These are phyloP conservation scores for Lepidocolaptes lacrymiger DNA, from an alignment of 2,797 vertebrate species.

Conservation along the genomic window DNA sequence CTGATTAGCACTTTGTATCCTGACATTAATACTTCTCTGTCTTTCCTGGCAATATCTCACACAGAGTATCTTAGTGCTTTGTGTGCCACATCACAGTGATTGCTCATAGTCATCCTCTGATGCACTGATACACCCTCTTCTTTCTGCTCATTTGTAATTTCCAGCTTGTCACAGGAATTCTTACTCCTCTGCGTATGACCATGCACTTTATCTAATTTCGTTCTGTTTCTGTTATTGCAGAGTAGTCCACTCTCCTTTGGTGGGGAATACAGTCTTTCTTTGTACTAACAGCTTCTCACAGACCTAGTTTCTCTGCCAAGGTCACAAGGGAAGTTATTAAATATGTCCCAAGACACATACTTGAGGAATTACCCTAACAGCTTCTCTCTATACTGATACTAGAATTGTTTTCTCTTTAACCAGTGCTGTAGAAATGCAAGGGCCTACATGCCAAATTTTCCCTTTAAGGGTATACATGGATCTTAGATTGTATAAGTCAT, in stretches of 20 bases:
- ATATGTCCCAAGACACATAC: neutral
- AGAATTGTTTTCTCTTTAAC: neutral
- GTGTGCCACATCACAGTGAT: neutral
- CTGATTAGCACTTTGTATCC: neutral
- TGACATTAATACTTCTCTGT: neutral
- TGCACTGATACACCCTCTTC: neutral
- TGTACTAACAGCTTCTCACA: neutral
- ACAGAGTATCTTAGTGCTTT: neutral
- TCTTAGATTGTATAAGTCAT: neutral
- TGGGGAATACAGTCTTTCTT: neutral
- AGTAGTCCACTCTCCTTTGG: neutral
- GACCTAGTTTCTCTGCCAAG: neutral
- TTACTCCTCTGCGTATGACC: neutral
- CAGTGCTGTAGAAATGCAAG: neutral
- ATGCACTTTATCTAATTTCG: neutral
- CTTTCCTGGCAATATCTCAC: neutral
- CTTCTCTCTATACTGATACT: neutral
- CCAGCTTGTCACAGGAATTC: constrained; percentile 16
- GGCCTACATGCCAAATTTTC: neutral
- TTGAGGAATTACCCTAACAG: neutral
- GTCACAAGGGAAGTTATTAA: neutral
- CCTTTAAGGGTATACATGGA: neutral
- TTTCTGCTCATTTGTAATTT: constrained; percentile 23
- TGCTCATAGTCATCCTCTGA: constrained; percentile 30
- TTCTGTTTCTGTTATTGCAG: neutral